Conservation (phyloP, 2,888 invertebrate species). For the Meteorus colon region DNA sequence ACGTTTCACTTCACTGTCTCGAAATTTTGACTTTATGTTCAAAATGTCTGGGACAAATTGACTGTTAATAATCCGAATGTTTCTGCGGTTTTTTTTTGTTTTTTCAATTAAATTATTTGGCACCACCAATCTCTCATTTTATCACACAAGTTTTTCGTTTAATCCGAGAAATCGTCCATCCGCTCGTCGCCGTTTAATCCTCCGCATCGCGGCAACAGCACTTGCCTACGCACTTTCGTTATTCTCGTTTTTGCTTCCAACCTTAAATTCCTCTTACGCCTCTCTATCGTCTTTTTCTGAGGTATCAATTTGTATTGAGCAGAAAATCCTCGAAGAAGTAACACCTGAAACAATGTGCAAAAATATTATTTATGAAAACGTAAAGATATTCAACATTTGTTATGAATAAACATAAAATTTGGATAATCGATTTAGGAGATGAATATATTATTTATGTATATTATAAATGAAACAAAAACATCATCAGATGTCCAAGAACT, state of each 20-base stretch:
- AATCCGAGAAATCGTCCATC: slow-evolving; percentile 39
- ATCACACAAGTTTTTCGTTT: slow-evolving; percentile 38
- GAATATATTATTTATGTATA: neutral
- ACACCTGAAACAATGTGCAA: slow-evolving; percentile 6
- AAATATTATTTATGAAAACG: neutral
- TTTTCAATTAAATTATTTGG: slow-evolving; percentile 20
- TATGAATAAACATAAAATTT: no score
- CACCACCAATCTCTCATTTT: slow-evolving; percentile 36
- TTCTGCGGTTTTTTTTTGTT: neutral
- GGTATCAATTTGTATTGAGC: neutral
- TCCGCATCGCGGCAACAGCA: slow-evolving; percentile 43
- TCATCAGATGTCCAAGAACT: neutral
- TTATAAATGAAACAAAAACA: neutral
- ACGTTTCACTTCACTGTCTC: slow-evolving; percentile 30
- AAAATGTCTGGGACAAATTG: slow-evolving; percentile 18
- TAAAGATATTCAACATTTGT: neutral
- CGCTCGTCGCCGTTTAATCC: slow-evolving; percentile 43
- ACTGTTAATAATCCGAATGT: slow-evolving; percentile 32
- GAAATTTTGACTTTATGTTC: slow-evolving; percentile 4
- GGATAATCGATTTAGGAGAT: no score
- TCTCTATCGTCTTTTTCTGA: neutral
- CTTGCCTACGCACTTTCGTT: slow-evolving; percentile 30
- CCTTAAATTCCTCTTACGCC: slow-evolving; percentile 11
- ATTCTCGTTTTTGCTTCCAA: slow-evolving; percentile 15
- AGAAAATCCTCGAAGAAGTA: neutral